Base-by-base conservation (phyloP, 1,140 invertebrate genomes). In the Chionoecetes opilio region DNA sequence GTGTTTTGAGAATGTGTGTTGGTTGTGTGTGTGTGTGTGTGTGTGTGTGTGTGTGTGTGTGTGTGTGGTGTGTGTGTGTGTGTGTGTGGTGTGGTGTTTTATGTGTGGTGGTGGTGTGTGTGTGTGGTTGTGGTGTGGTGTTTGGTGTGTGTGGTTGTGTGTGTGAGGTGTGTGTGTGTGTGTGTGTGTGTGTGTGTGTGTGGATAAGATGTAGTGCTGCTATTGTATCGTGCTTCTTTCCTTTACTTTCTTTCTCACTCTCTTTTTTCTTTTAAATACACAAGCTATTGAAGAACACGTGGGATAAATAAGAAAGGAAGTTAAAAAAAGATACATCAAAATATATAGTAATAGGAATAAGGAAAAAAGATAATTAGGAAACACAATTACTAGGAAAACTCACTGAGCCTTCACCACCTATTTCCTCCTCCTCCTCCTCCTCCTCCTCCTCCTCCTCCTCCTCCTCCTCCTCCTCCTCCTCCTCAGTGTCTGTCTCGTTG, bases 141-240 rank as follows among this genome's bases (percentile, higher is more conserved):
- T 14, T 6, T 14, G 5, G 5, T 75, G 63, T 75, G 63, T 75
- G 63, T 75, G 63, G 26, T 17, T 75, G 63, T 75, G 63, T 75
- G 63, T 75, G 63, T 75, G 63, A n/a, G 63, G 63, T 75, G 63
- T n/a, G 63, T 26, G n/a, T 75, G n/a, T n/a, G 63, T 75, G n/a
- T n/a, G 63, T 75, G 63, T n/a, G 63, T 53, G 63, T 75, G 63
- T n/a, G 63, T 75, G 63, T n/a, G n/a, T 75, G n/a, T 75, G n/a
- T 75, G 21, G 63, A 75, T 75, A 75, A 75, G 63, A n/a, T n/a
- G n/a, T 75, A 75, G n/a, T 75, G 63, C 6, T n/a, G n/a, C n/a
- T 75, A n/a, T 75, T 75, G 5, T 75, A 17, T 75, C 21, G 63
- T 75, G 0, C 3, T 1, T 75, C 21, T 75, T 75, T 53, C 46